A percentile compares a stretch with the other conserved stretches of the same genome.
Evolutionary conservation across 2,888 invertebrate species (phyloP).

Genomic region (Pterobdella sp.): DNA sequence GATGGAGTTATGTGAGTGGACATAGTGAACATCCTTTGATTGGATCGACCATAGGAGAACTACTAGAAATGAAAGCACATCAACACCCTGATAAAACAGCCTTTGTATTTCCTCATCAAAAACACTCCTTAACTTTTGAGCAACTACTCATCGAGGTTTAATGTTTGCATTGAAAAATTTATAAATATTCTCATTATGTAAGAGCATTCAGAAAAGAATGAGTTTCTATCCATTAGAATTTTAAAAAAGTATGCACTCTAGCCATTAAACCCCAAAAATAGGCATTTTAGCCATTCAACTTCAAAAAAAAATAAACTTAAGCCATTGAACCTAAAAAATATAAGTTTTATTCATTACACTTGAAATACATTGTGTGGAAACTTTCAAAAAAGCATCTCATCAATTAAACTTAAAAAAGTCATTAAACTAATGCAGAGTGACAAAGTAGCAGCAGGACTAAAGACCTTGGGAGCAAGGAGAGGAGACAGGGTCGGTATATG

Average conservation of each 20-base stretch:
- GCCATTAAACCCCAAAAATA: neutral
- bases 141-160: slow-evolving; percentile 44
- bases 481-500: slow-evolving; percentile 73
- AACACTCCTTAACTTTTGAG: slow-evolving; percentile 42
- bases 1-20: slow-evolving; percentile 45
- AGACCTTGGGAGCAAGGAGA: slow-evolving; percentile 61
- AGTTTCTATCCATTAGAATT: no score
- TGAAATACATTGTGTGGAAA: no score
- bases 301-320: neutral
- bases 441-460: slow-evolving; percentile 64
- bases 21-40: slow-evolving; percentile 40
- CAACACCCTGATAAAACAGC: slow-evolving; percentile 45
- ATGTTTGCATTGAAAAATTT: neutral
- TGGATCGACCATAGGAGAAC: slow-evolving; percentile 46
- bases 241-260: no score
- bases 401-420: neutral
- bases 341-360: no score
- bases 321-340: no score
- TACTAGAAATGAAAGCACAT: slow-evolving; percentile 43
- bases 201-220: neutral
- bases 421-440: slow-evolving; percentile 57
- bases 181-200: neutral
- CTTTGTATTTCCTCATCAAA: slow-evolving; percentile 41
- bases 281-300: neutral
- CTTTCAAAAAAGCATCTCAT: neutral